Base-by-base conservation (phyloP, 1,140 invertebrate genomes). In the Monomorium pharaonis region DNA sequence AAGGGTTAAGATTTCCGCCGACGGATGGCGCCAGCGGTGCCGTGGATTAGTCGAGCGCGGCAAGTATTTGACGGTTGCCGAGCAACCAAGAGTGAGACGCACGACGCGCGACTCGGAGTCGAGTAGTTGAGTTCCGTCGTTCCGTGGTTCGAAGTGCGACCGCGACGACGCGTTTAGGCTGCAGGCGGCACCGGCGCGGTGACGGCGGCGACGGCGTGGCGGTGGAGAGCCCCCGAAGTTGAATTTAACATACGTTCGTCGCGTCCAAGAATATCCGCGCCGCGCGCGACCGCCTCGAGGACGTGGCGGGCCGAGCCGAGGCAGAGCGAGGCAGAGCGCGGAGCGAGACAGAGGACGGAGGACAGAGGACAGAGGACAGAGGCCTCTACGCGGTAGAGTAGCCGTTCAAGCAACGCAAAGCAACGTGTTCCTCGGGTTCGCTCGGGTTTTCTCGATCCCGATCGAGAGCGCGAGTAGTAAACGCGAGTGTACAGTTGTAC, bases 201-300 rank as follows among this genome's bases (percentile, higher is more conserved):
- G 74, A 72, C 54, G 74, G 76, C 62, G 83, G 75, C 49, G 33
- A 5, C 33, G 33, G 33, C n/a, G n/a, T 37, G 37, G 37, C 37
- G 87, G 75, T 88, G 90, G 88, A 76, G 65, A 75, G 67, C 58
- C 67, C 67, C 70, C 87, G 84, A 70, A 90, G 90, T 88, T 90
- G 80, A 89, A 91, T 90, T 91, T 92, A 92, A 91, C 91, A 91
- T 86, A 90, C 87, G 67, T 44, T 72, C 78, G 37, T n/a, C 77
- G 89, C 87, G 89, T 89, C 90, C 90, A 92, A 91, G 91, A 92
- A 92, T 92, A 92, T 92, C 89, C 81, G 49, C 88, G 76, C 65
- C 70, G 62, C n/a, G n/a, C n/a, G n/a, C 76, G 76, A 42, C 51
- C n/a, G 78, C 70, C 49, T 84, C 72, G 77, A 44, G 78, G 72